Conservation (phyloP, 2,888 invertebrate species). For the Tuta absoluta region DNA sequence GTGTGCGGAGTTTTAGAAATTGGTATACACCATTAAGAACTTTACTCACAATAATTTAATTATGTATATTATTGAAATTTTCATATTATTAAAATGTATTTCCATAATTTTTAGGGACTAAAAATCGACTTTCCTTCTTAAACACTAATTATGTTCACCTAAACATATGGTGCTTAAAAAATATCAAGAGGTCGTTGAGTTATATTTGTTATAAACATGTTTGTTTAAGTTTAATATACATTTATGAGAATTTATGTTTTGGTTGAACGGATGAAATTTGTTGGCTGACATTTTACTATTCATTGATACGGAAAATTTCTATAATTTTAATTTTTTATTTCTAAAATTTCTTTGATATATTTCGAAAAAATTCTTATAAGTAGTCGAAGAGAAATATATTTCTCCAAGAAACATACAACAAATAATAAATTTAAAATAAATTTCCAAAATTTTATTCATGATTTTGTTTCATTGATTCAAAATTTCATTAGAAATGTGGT, state of each 20-base stretch:
- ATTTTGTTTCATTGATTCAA: no score
- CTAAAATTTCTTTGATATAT: no score
- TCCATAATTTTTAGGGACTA: background rate
- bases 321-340: no score
- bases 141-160: conserved; percentile 26
- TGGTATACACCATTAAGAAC: conserved; percentile 29
- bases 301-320: no score
- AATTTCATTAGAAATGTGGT: no score
- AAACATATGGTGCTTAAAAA: conserved; percentile 58
- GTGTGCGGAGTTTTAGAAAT: conserved; percentile 31
- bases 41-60: conserved; percentile 22
- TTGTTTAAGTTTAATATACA: background rate
- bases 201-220: conserved; percentile 29
- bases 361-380: no score
- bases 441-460: no score
- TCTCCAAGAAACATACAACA: no score
- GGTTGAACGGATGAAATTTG: background rate
- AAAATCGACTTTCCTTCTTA: conserved; percentile 22
- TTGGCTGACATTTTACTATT: no score
- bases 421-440: no score
- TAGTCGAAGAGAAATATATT: no score
- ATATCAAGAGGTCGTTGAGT: conserved; percentile 48
- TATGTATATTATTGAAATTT: conserved; percentile 21
- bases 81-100: conserved; percentile 7
- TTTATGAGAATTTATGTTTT: background rate